Base-by-base conservation (phyloP, 2,888 invertebrate species). In the Dasypolia templi region DNA sequence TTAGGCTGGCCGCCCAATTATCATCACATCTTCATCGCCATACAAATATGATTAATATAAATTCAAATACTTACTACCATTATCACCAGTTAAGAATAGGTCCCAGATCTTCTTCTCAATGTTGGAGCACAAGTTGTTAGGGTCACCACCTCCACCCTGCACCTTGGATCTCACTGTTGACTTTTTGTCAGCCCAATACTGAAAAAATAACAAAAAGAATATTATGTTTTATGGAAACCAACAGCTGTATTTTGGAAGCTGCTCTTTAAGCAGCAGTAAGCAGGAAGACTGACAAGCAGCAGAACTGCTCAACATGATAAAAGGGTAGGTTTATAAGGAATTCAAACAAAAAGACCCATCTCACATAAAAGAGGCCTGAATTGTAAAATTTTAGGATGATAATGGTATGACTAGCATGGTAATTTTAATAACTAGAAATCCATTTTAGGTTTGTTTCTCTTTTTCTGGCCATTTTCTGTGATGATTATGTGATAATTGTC, bases 141-240 rank as follows among this genome's bases (percentile, higher is more conserved):
- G 91, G 64, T 95, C 93, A 4, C 94, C 94, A 2, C 94, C 94
- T 32, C 91, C 88, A 14, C 93, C 89, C 42, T 89, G 83, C 1
- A 96, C 96, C 84, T 96, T 96, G 6, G 94, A 90, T 77, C 96
- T 91, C 0, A 96, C 95, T 56, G 94, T 93, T 3, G 95, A 95
- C 79, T 96, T 96, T 80, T 96, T 96, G 78, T 96, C 96, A 6
- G 95, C 95, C 96, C 96, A 96, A 70, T 92, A 96, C 96, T 96
- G 89, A 49, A 91, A 92, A 78, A 77, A 69, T 72, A 62, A 39
- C 26, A 39, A 51, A 29, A 32, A 42, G 12, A 46, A 59, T 65
- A 62, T 63, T 63, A 71, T n/a, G 3, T 22, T 19, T n/a, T 32
- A 29, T 19, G 7, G 19, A 35, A 46, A n/a, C 3, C 59, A 44